These are phyloP conservation scores for Caranx melampygus DNA, from an alignment of 2,113 vertebrate genomes.

Conservation along the genomic window DNA sequence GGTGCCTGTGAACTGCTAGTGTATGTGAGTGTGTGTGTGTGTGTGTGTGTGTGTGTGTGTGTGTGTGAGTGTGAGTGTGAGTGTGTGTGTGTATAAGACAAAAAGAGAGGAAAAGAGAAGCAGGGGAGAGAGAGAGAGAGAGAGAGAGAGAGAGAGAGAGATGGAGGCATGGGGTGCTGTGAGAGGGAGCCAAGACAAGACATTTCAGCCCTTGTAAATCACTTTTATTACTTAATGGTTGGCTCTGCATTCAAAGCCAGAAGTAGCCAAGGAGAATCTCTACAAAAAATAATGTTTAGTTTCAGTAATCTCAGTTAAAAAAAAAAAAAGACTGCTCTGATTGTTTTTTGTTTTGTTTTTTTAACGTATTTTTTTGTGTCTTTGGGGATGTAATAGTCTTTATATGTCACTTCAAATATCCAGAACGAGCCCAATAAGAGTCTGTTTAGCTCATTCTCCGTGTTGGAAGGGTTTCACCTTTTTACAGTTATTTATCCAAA, in stretches of 20 bases:
- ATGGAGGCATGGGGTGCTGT: slow-evolving; percentile 9
- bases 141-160: neutral
- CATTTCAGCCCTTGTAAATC: slow-evolving; percentile 54
- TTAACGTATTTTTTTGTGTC: neutral
- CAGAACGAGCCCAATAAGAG: neutral
- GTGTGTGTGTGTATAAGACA: neutral
- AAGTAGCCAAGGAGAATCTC: neutral
- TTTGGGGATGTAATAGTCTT: neutral
- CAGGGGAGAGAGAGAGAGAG: neutral
- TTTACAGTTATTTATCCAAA: neutral
- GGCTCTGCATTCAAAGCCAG: slow-evolving; percentile 24
- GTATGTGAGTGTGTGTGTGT: too few species aligned
- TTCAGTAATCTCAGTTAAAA: neutral
- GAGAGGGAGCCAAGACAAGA: slow-evolving; percentile 52
- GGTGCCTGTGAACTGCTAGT: slow-evolving; percentile 14
- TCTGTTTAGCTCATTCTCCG: neutral
- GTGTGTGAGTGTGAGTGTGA: too few species aligned
- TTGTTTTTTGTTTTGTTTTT: neutral
- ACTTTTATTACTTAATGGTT: slow-evolving; percentile 42
- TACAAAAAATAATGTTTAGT: slow-evolving; percentile 8
- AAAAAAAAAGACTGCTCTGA: neutral
- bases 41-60: too few species aligned
- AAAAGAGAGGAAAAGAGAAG: neutral
- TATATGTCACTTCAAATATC: neutral
- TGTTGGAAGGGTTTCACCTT: neutral